These are phyloP conservation scores for Leptinotarsa peninsularis DNA, from an alignment of 2,888 invertebrate species.

Conservation along the genomic window DNA sequence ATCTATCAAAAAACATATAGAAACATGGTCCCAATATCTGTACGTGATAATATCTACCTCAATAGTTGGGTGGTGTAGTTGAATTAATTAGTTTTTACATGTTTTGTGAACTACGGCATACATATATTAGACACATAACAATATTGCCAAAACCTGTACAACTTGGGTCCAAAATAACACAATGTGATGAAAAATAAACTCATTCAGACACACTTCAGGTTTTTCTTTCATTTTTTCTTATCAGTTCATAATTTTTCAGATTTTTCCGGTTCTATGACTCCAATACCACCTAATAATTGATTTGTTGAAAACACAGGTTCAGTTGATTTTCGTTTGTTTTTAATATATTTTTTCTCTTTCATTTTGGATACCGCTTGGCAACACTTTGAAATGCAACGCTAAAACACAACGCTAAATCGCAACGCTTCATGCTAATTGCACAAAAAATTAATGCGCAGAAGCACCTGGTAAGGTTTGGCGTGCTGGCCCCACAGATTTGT, in stretches of 20 bases:
- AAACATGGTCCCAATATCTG: no score
- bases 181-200: slow-evolving; percentile 53
- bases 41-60: no score
- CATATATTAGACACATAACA: slow-evolving; percentile 14
- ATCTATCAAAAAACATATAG: no score
- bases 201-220: slow-evolving; percentile 51
- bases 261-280: slow-evolving; percentile 66
- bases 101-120: slow-evolving; percentile 2
- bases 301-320: slow-evolving; percentile 55
- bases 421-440: slow-evolving; percentile 59
- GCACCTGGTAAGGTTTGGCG: slow-evolving; percentile 66
- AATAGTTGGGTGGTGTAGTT: no score
- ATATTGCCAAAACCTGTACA: slow-evolving; percentile 44
- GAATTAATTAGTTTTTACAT: no score
- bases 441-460: slow-evolving; percentile 54
- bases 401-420: slow-evolving; percentile 48
- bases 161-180: slow-evolving; percentile 56
- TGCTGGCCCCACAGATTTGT: slow-evolving; percentile 64
- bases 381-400: slow-evolving; percentile 58
- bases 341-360: slow-evolving; percentile 54
- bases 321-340: slow-evolving; percentile 56
- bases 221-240: slow-evolving; percentile 53
- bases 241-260: slow-evolving; percentile 61
- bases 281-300: slow-evolving; percentile 63
- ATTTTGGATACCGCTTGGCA: slow-evolving; percentile 60